A percentile compares a stretch with the other conserved stretches of the same genome.
phyloP scores from a whole-genome alignment of 1,140 invertebrate species.

The Asobara japonica region DNA sequence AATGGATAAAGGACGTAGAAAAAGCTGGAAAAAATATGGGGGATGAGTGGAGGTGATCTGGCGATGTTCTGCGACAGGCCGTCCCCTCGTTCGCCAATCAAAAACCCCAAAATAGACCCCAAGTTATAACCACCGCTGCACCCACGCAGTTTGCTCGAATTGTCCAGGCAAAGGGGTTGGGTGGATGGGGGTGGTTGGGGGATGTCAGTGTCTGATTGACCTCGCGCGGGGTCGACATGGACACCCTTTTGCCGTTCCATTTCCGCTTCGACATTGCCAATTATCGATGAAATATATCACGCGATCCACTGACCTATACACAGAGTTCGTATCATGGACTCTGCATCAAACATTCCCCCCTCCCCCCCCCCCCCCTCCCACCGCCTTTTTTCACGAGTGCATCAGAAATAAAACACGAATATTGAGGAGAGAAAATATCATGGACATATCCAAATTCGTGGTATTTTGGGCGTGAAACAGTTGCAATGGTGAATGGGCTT shows the following conservation, averaged over 20 bases:
- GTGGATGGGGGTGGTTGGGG: no score
- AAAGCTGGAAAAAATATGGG: not conserved
- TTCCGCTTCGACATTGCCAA: slow-evolving; percentile 30
- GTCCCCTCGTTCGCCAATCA: not conserved
- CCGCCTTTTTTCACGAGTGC: slow-evolving; percentile 1
- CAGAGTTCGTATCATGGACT: slow-evolving; percentile 13
- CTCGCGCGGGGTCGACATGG: slow-evolving; percentile 19
- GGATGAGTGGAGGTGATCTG: slow-evolving; percentile 4
- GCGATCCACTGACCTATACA: slow-evolving; percentile 28
- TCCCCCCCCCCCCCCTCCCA: no score
- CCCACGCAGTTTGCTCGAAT: slow-evolving; percentile 18
- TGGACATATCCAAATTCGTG: not conserved
- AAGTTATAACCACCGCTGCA: slow-evolving; percentile 10
- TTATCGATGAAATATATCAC: slow-evolving; percentile 32
- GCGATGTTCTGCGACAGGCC: slow-evolving; percentile 27
- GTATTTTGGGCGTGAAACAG: not conserved
- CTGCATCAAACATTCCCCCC: not conserved
- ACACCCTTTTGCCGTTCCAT: slow-evolving; percentile 29
- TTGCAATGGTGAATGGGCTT: not conserved
- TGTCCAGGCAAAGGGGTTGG: no score
- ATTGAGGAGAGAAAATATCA: not conserved
- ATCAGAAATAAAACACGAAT: slow-evolving; percentile 9
- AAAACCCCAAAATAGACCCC: not conserved
- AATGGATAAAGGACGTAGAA: not conserved
- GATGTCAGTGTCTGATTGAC: slow-evolving; percentile 32